A percentile compares a stretch with the other conserved stretches of the same genome.
Evolutionary conservation across 1,140 invertebrate species (phyloP).

Genomic region (Pristionchus pacificus): DNA sequence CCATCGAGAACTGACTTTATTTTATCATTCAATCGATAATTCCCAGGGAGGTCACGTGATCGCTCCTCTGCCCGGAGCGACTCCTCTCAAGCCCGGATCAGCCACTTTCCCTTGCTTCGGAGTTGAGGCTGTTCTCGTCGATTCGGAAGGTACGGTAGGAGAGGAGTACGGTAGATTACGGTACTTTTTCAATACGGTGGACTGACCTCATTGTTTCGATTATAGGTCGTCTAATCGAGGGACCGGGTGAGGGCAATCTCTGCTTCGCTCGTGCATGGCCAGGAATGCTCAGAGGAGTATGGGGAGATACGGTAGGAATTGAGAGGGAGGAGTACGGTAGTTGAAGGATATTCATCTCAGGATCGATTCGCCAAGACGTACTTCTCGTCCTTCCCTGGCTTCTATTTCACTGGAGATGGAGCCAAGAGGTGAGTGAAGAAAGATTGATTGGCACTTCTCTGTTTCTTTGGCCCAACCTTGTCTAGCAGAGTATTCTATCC

Average conservation of each 20-base stretch:
- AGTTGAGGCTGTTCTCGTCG: constrained; percentile 77
- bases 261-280: constrained; percentile 90
- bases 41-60: constrained; percentile 71
- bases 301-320: constrained; percentile 73
- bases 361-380: constrained; percentile 84
- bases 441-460: too few relatives aligned
- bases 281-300: constrained; percentile 90
- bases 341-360: neutral
- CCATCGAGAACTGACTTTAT: neutral
- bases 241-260: constrained; percentile 38
- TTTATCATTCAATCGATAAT: too few relatives aligned
- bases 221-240: constrained; percentile 28
- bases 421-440: constrained; percentile 67
- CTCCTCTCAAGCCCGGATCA: constrained; percentile 90
- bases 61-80: constrained; percentile 86
- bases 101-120: constrained; percentile 94
- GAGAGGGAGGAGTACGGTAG: neutral
- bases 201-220: neutral
- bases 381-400: constrained; percentile 83
- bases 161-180: neutral
- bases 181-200: neutral
- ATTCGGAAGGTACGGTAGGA: constrained; percentile 75
- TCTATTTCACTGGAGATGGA: constrained; percentile 93
- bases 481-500: too few relatives aligned
- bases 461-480: too few relatives aligned